These are phyloP conservation scores for Anguilla marmorata DNA, from an alignment of 2,797 vertebrate genomes.

Conservation along the genomic window DNA sequence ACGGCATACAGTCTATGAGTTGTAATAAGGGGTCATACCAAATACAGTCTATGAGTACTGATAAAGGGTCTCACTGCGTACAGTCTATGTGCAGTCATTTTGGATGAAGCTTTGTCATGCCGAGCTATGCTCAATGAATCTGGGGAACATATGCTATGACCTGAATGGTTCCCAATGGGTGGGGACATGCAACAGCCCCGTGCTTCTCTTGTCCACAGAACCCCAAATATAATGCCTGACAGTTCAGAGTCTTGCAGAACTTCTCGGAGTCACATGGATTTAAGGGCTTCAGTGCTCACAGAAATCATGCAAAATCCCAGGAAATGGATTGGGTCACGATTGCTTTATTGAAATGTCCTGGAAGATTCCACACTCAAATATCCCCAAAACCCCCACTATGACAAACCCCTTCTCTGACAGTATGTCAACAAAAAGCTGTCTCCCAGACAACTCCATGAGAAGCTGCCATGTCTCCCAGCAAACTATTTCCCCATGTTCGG, in stretches of 20 bases:
- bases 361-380: background rate
- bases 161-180: background rate
- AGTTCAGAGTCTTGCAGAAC: background rate
- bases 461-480: background rate
- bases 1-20: background rate
- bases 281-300: background rate
- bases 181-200: background rate
- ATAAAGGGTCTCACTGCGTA: background rate
- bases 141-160: background rate
- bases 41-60: background rate
- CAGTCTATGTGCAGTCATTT: background rate
- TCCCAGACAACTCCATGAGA: background rate
- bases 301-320: background rate
- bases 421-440: background rate
- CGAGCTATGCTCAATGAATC: background rate
- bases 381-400: background rate
- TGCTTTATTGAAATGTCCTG: background rate
- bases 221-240: background rate
- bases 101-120: background rate
- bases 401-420: background rate
- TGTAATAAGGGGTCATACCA: background rate
- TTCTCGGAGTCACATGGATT: background rate
- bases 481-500: background rate
- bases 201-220: background rate
- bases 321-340: background rate